phyloP scores from a whole-genome alignment of 2,113 vertebrate species.

The Camelus dromedarius region DNA sequence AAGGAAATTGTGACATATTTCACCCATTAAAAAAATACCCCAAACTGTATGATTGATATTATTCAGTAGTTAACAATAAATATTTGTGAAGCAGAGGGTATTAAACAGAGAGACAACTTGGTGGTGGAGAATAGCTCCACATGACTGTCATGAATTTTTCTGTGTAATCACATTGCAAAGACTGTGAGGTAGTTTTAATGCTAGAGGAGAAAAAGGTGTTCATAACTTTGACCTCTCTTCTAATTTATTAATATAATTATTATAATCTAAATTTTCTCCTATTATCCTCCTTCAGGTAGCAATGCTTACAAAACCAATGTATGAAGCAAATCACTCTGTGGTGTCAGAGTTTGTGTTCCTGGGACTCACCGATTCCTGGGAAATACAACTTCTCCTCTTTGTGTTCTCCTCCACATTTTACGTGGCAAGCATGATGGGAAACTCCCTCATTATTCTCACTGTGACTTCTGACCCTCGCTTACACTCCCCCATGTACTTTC shows the following conservation, averaged over 20 bases:
- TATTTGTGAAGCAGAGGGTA: neutral
- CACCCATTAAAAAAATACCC: neutral
- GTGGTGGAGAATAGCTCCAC: neutral
- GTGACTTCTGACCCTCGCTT: slow-evolving; percentile 52
- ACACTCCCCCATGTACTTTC: slow-evolving; percentile 78
- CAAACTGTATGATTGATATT: neutral
- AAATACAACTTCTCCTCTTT: slow-evolving; percentile 55
- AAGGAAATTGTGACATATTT: neutral
- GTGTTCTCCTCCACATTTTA: slow-evolving; percentile 53
- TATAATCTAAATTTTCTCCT: neutral
- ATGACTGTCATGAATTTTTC: neutral
- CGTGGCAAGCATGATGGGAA: slow-evolving; percentile 55
- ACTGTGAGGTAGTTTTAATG: neutral
- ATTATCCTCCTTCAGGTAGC: neutral
- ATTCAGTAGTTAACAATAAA: neutral
- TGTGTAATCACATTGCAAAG: neutral
- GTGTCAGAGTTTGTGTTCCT: neutral
- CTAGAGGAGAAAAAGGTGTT: neutral
- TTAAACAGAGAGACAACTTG: neutral
- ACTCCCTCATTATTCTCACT: slow-evolving; percentile 46
- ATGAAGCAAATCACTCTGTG: neutral
- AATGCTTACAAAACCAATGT: neutral
- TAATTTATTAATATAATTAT: neutral
- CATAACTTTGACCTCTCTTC: neutral
- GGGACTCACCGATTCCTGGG: slow-evolving; percentile 61